These are phyloP conservation scores for Oriolus oriolus DNA, from an alignment of 2,113 vertebrate genomes.

Conservation along the genomic window DNA sequence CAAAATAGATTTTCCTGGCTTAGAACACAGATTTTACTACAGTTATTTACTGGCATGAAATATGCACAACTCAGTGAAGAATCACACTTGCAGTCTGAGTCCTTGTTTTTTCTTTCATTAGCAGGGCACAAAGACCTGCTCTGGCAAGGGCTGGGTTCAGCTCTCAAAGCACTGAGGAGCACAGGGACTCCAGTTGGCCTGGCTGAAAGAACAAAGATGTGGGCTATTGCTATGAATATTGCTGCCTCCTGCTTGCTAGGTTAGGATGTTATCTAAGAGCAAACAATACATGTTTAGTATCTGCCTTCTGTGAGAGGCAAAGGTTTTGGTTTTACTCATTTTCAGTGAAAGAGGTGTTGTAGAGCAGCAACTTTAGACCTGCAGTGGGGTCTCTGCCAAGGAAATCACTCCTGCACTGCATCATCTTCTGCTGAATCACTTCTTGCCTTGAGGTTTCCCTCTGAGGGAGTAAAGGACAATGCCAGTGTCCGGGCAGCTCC, in stretches of 20 bases:
- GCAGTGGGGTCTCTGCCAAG: background rate
- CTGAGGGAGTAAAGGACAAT: background rate
- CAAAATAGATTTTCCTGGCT: background rate
- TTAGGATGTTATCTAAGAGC: background rate
- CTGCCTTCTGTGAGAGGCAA: background rate
- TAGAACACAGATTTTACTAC: background rate
- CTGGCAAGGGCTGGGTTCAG: background rate
- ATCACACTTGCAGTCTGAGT: background rate
- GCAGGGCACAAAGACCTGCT: background rate
- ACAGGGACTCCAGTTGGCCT: background rate
- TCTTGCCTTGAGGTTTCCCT: background rate
- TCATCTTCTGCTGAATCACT: slow-evolving; percentile 8
- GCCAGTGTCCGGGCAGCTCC: background rate
- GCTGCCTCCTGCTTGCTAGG: background rate
- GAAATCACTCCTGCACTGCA: background rate
- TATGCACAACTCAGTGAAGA: background rate
- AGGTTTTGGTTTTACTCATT: background rate
- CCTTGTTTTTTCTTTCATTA: background rate
- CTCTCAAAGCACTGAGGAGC: background rate
- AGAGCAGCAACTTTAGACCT: background rate
- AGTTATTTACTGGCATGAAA: background rate
- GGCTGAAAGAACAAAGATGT: background rate
- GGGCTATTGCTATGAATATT: background rate
- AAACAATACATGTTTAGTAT: background rate
- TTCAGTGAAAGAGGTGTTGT: background rate